A percentile compares a stretch with the other conserved stretches of the same genome.
phyloP scores from a whole-genome alignment of 2,797 vertebrate species.

The Vireo griseus region DNA sequence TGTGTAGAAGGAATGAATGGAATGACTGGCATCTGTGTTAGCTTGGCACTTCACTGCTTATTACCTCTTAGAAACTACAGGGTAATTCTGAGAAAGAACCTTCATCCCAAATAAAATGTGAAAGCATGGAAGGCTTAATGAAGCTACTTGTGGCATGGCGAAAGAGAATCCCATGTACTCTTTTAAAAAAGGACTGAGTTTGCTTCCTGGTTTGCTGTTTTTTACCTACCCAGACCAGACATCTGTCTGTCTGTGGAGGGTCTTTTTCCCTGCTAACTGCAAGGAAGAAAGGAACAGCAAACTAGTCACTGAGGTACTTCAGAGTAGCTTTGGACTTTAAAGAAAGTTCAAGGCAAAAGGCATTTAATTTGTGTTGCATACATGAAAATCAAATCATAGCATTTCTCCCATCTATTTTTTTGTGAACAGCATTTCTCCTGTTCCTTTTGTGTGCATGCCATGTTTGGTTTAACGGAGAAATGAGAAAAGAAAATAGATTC shows the following conservation, averaged over 20 bases:
- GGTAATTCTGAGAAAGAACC: not conserved
- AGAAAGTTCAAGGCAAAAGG: slow-evolving; percentile 36
- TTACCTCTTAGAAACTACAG: not conserved
- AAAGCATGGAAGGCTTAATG: not conserved
- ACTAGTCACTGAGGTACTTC: not conserved
- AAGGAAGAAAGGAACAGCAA: not conserved
- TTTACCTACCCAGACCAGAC: not conserved
- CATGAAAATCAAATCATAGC: slow-evolving; percentile 39
- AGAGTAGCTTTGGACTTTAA: slow-evolving; percentile 20
- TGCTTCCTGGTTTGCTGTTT: not conserved
- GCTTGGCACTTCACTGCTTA: not conserved
- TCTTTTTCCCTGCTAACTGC: slow-evolving; percentile 4
- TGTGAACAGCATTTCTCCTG: not conserved
- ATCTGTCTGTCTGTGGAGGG: not conserved
- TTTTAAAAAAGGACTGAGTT: not conserved
- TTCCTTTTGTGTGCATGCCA: slow-evolving; percentile 45
- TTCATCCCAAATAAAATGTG: not conserved
- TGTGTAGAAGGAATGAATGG: slow-evolving; percentile 23
- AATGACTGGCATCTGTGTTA: slow-evolving; percentile 13
- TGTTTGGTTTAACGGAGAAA: slow-evolving; percentile 71
- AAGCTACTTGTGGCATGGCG: not conserved
- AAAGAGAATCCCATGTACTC: not conserved
- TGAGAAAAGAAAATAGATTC: slow-evolving; percentile 55
- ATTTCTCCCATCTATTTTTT: slow-evolving; percentile 6
- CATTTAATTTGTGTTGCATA: slow-evolving; percentile 41